phyloP scores from a whole-genome alignment of 2,113 vertebrate genomes.

The Pluvialis apricaria region DNA sequence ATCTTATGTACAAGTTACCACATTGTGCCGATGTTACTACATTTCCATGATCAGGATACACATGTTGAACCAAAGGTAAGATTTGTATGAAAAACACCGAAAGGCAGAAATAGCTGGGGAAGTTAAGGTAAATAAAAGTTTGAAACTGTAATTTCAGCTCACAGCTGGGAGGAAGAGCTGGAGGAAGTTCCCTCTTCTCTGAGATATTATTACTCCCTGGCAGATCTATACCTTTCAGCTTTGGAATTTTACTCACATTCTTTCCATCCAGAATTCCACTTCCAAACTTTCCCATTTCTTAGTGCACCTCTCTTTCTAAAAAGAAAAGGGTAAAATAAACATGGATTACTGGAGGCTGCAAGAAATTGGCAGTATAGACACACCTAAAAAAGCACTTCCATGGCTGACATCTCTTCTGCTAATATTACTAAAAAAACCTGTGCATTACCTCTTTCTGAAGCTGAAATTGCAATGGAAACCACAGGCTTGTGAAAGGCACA shows the following conservation, averaged over 20 bases:
- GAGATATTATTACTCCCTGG: background rate
- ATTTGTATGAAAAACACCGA: background rate
- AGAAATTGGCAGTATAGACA: background rate
- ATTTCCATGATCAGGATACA: background rate
- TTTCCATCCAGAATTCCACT: constrained; percentile 79
- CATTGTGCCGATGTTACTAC: background rate
- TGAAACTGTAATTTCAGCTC: background rate
- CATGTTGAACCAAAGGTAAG: background rate
- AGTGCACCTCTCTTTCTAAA: constrained; percentile 6
- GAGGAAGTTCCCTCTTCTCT: background rate
- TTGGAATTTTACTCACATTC: constrained; percentile 73
- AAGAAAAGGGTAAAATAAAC: background rate
- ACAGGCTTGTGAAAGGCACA: background rate
- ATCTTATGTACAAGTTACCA: background rate
- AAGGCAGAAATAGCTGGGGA: background rate
- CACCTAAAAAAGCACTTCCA: background rate
- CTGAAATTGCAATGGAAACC: background rate
- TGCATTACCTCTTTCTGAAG: background rate
- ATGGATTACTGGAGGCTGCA: background rate
- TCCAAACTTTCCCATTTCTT: constrained; percentile 70
- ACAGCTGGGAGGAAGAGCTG: background rate
- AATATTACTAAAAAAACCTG: background rate
- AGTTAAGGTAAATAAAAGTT: background rate
- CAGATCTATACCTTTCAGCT: background rate
- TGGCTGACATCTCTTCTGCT: background rate